Percentiles rank a stretch among this genome's conserved stretches.
phyloP scores from a whole-genome alignment of 2,113 vertebrate genomes.

The Dasyornis broadbenti region DNA sequence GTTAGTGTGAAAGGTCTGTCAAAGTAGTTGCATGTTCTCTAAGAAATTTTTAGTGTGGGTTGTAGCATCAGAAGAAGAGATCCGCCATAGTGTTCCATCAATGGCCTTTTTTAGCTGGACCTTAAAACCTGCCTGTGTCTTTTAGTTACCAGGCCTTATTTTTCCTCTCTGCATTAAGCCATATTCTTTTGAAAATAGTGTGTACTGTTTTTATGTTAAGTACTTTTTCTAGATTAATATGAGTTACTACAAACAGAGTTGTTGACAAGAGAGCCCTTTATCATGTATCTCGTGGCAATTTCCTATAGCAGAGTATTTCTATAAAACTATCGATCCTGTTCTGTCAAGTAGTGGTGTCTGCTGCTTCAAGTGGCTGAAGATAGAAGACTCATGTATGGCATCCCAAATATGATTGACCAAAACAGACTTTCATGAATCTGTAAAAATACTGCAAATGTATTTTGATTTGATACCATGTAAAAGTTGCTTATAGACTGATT shows the following conservation, averaged over 20 bases:
- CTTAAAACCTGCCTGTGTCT: background rate
- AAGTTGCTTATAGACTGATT: background rate
- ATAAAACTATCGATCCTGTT: background rate
- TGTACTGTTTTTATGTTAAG: background rate
- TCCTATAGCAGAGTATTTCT: background rate
- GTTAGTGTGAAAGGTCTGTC: background rate
- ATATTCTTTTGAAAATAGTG: background rate
- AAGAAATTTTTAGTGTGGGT: fast-evolving
- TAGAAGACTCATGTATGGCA: background rate
- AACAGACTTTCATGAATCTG: background rate
- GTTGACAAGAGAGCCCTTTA: background rate
- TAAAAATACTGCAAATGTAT: background rate
- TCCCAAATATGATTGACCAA: background rate
- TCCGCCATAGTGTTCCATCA: background rate
- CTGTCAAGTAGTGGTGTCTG: background rate
- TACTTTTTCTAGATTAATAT: background rate
- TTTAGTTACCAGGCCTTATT: background rate
- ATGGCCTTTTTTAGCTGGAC: background rate
- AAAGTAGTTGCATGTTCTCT: background rate
- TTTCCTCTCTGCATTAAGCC: background rate
- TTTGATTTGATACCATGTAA: background rate
- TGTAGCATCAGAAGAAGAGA: background rate
- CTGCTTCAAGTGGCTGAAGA: background rate
- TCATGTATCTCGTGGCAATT: background rate
- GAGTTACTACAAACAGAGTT: background rate